phyloP scores from a whole-genome alignment of 2,888 invertebrate genomes.

The Myopa testacea region DNA sequence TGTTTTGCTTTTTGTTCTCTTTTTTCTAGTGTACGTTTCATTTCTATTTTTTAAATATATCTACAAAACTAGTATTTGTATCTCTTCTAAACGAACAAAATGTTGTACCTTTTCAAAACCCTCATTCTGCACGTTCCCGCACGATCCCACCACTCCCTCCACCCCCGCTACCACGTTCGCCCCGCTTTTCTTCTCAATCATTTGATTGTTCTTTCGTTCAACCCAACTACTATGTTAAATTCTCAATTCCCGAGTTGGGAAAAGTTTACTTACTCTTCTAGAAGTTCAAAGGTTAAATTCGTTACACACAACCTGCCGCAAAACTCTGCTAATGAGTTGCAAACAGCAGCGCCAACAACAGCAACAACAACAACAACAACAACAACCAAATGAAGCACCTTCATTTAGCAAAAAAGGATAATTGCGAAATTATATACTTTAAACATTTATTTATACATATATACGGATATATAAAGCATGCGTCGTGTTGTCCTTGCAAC shows the following conservation, averaged over 20 bases:
- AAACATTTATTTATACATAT: conserved; percentile 38
- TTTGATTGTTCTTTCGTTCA: not conserved
- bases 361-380: not conserved
- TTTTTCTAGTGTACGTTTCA: not conserved
- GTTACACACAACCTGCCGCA: conserved; percentile 10
- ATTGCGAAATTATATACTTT: conserved; percentile 53
- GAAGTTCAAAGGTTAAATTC: conserved; percentile 29
- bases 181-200: too few species aligned
- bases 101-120: not conserved
- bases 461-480: not conserved
- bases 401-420: conserved; percentile 43
- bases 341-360: conserved; percentile 21
- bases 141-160: not conserved
- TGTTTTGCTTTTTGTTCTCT: not conserved
- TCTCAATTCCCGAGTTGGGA: not conserved
- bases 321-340: conserved; percentile 34
- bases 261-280: conserved; percentile 1
- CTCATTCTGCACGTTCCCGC: not conserved
- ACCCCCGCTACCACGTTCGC: too few species aligned
- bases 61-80: not conserved
- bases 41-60: not conserved
- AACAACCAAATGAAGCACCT: not conserved
- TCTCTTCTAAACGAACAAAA: not conserved
- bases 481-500: not conserved
- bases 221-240: not conserved